Conservation (phyloP, 2,797 vertebrate species). For the Paramormyrops hopkinsi region DNA sequence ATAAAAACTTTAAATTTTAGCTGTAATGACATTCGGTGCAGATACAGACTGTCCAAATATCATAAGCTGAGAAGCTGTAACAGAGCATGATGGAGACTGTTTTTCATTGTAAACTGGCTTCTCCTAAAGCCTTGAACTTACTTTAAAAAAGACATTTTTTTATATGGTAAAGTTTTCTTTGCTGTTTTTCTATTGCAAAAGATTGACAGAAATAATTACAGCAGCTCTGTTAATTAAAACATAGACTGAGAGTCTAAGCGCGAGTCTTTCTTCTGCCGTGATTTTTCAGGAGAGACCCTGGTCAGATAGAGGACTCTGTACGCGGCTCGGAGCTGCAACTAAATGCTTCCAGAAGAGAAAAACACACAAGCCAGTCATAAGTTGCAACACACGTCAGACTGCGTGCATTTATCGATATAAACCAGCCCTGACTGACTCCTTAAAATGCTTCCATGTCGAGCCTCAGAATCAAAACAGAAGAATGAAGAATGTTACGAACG, state of each 20-base stretch:
- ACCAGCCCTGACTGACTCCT: not conserved
- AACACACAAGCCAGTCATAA: not conserved
- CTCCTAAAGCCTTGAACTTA: not conserved
- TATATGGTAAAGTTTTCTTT: constrained; percentile 1
- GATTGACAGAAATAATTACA: constrained; percentile 17
- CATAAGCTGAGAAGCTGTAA: not conserved
- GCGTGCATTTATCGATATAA: not conserved
- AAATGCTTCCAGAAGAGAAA: not conserved
- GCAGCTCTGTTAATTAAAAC: constrained; percentile 20
- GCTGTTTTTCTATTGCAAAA: constrained; percentile 17
- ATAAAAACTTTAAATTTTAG: not conserved
- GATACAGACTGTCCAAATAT: not conserved
- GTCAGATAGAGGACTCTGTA: not conserved
- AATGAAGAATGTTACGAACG: not conserved
- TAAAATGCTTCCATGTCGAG: not conserved
- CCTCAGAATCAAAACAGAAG: not conserved
- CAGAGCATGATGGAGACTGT: not conserved
- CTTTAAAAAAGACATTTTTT: not conserved
- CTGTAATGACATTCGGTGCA: not conserved
- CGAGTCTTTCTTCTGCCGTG: not conserved
- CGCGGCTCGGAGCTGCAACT: not conserved
- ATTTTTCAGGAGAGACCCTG: not conserved
- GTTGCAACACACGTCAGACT: not conserved
- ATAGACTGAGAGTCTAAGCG: constrained; percentile 8
- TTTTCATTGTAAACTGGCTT: not conserved